Conservation (phyloP, 2,888 invertebrate species). For the Nemotelus nigrinus region DNA sequence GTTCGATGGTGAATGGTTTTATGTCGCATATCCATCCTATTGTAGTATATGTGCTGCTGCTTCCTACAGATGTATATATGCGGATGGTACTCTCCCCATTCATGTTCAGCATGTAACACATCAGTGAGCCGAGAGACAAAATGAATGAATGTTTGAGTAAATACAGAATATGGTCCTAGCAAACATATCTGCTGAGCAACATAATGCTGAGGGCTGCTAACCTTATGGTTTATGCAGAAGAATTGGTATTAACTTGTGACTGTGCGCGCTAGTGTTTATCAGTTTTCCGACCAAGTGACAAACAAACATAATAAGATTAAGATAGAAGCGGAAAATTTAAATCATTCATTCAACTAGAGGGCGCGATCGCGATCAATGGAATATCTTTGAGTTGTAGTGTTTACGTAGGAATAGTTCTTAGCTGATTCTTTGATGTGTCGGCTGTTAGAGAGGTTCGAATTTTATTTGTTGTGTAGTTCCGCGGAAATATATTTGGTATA, state of each 20-base stretch:
- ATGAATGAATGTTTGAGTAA: too few species aligned
- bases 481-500: too few species aligned
- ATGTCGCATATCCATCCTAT: neutral
- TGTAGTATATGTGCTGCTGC: conserved; percentile 1
- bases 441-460: neutral
- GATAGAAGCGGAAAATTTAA: too few species aligned
- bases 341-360: neutral
- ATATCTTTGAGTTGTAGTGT: conserved; percentile 1
- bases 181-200: neutral
- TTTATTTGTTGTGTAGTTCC: too few species aligned
- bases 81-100: neutral
- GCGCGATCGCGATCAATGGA: neutral
- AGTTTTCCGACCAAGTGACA: conserved; percentile 37
- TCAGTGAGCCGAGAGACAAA: too few species aligned
- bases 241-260: neutral
- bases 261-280: conserved; percentile 30
- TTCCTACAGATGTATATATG: neutral
- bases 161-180: too few species aligned
- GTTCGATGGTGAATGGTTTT: neutral
- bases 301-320: conserved; percentile 13
- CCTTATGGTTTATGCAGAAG: neutral
- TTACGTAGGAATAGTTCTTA: conserved; percentile 17
- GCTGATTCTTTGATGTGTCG: neutral
- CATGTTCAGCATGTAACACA: neutral
- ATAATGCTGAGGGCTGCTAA: conserved; percentile 18